Conservation (phyloP, 2,797 vertebrate genomes). For the Cryptoprocta ferox region DNA sequence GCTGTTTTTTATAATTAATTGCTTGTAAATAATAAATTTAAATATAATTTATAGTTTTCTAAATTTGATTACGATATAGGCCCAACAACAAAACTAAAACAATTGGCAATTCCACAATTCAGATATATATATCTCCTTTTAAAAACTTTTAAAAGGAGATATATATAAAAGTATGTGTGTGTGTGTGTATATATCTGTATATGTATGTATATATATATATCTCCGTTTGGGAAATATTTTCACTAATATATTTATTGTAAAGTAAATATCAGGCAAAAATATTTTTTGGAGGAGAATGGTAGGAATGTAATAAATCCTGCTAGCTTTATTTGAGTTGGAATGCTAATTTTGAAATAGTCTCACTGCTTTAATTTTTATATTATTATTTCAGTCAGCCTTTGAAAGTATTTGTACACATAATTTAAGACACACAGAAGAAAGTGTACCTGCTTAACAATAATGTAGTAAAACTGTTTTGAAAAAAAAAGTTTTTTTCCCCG, state of each 20-base stretch:
- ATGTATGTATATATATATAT: too few relatives aligned
- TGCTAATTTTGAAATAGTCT: slow-evolving; percentile 61
- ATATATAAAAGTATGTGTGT: background rate
- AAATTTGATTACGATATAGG: slow-evolving; percentile 87
- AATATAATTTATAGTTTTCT: slow-evolving; percentile 94
- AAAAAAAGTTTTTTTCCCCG: background rate
- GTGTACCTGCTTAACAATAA: background rate
- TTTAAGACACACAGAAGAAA: slow-evolving; percentile 47
- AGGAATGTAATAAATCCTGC: slow-evolving; percentile 37
- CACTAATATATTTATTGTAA: background rate
- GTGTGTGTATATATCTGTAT: too few relatives aligned
- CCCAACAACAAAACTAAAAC: slow-evolving; percentile 82
- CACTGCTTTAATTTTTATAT: slow-evolving; percentile 42
- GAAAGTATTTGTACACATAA: background rate
- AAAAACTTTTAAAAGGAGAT: slow-evolving; percentile 25
- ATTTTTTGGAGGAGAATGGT: slow-evolving; percentile 55
- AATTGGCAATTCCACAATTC: slow-evolving; percentile 59
- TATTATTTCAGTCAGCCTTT: slow-evolving; percentile 23
- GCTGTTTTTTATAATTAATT: slow-evolving; percentile 97
- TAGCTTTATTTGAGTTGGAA: slow-evolving; percentile 16
- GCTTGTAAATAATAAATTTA: slow-evolving; percentile 96
- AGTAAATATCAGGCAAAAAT: slow-evolving; percentile 72
- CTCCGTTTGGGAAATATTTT: background rate
- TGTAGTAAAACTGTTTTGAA: background rate
- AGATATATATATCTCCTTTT: too few relatives aligned